These are phyloP conservation scores for Pelmatolapia mariae DNA, from an alignment of 2,113 vertebrate genomes.

Conservation along the genomic window DNA sequence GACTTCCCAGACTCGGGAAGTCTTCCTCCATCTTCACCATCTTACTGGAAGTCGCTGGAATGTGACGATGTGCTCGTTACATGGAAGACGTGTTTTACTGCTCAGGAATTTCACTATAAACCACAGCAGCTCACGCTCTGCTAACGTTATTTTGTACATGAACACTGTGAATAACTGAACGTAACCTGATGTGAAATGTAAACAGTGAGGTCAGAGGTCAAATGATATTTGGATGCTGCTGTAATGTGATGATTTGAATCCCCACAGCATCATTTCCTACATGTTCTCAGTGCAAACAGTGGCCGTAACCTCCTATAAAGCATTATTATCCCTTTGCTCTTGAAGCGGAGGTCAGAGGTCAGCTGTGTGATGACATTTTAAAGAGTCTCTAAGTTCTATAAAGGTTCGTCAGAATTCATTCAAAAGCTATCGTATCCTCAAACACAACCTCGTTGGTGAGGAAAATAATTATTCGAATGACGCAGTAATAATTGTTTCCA, in stretches of 20 bases:
- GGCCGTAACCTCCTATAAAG: not conserved
- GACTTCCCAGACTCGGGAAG: not conserved
- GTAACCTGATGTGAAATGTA: not conserved
- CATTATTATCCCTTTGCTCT: not conserved
- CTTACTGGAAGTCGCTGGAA: not conserved
- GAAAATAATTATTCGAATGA: not conserved
- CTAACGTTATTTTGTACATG: not conserved
- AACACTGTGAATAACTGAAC: not conserved
- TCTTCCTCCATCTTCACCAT: not conserved
- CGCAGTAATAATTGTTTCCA: not conserved
- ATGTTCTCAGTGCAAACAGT: not conserved
- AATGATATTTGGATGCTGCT: not conserved
- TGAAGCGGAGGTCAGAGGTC: not conserved
- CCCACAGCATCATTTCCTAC: not conserved
- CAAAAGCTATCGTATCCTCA: not conserved
- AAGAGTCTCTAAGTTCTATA: not conserved
- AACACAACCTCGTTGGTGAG: rapidly evolving
- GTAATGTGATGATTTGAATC: not conserved
- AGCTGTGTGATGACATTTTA: not conserved
- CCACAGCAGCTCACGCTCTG: too few relatives aligned
- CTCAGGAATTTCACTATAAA: not conserved
- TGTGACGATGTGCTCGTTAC: not conserved
- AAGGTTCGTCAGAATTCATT: not conserved
- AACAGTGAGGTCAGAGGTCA: not conserved
- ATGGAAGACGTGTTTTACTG: not conserved